Percentiles rank a stretch among this genome's conserved stretches.
Conservation (phyloP, 2,888 invertebrate genomes). For the Crepidodera aurea region DNA sequence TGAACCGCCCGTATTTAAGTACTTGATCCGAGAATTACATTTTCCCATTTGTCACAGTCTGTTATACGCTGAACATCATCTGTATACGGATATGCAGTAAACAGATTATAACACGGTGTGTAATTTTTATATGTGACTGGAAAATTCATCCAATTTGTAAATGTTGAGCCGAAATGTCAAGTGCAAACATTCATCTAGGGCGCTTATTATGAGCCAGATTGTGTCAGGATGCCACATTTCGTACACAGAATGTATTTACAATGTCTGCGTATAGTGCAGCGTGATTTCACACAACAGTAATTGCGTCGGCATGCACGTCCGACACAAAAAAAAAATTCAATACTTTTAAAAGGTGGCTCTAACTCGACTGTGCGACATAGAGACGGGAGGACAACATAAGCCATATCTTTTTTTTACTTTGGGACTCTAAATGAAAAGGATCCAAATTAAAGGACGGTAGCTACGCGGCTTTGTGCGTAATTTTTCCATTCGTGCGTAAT, state of each 20-base stretch:
- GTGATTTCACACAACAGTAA: constrained; percentile 24
- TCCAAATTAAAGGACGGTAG: too few species aligned
- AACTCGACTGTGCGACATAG: too few species aligned
- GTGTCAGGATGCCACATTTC: constrained; percentile 23
- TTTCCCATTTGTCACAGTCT: constrained; percentile 11
- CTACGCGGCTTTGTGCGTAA: too few species aligned
- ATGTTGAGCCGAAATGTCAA: constrained; percentile 27
- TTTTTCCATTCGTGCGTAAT: too few species aligned
- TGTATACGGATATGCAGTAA: constrained; percentile 4
- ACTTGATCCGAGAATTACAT: background rate
- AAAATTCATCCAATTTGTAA: constrained; percentile 27
- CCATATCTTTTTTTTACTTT: too few species aligned
- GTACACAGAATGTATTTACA: constrained; percentile 23
- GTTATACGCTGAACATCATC: constrained; percentile 8
- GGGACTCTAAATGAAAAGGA: too few species aligned
- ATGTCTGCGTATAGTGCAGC: constrained; percentile 9
- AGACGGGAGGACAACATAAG: too few species aligned
- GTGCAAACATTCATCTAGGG: constrained; percentile 30
- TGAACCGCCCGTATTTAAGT: background rate
- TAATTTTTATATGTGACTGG: constrained; percentile 20
- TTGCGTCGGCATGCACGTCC: background rate
- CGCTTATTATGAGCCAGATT: constrained; percentile 33
- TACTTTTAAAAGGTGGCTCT: background rate
- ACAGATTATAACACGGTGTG: constrained; percentile 9
- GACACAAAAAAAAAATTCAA: background rate